phyloP scores from a whole-genome alignment of 2,888 invertebrate species.

The Empis livida region DNA sequence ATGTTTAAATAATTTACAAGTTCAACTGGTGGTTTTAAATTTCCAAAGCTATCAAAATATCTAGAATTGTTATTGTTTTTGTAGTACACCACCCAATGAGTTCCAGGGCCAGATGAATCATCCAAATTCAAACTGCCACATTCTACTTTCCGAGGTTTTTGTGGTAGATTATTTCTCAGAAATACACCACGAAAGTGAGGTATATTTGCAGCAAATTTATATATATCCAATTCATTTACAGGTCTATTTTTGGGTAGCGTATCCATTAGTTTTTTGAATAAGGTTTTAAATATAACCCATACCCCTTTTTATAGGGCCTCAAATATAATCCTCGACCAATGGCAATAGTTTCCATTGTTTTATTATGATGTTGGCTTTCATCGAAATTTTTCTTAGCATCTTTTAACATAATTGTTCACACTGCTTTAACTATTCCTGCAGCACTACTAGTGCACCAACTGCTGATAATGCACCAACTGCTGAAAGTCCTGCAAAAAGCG shows the following conservation, averaged over 20 bases:
- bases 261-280: not conserved
- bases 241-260: not conserved
- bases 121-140: not conserved
- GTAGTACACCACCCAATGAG: too few species aligned
- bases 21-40: constrained; percentile 20
- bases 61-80: too few species aligned
- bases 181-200: constrained; percentile 20
- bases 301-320: constrained; percentile 16
- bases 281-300: constrained; percentile 19
- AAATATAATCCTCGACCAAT: constrained; percentile 18
- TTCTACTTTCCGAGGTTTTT: not conserved
- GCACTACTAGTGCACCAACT: constrained; percentile 23
- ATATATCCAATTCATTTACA: too few species aligned
- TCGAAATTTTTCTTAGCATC: constrained; percentile 18
- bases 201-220: too few species aligned
- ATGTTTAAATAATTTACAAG: constrained; percentile 15
- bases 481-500: constrained; percentile 25
- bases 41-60: constrained; percentile 15
- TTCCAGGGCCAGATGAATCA: too few species aligned
- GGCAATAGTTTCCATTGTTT: constrained; percentile 23
- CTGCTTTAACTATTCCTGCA: constrained; percentile 24
- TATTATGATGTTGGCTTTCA: constrained; percentile 22
- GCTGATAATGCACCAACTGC: constrained; percentile 24
- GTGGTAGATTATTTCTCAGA: constrained; percentile 19
- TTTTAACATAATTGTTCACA: constrained; percentile 17